Conservation (phyloP, 2,888 invertebrate species). For the Drosophila villosipedis region DNA sequence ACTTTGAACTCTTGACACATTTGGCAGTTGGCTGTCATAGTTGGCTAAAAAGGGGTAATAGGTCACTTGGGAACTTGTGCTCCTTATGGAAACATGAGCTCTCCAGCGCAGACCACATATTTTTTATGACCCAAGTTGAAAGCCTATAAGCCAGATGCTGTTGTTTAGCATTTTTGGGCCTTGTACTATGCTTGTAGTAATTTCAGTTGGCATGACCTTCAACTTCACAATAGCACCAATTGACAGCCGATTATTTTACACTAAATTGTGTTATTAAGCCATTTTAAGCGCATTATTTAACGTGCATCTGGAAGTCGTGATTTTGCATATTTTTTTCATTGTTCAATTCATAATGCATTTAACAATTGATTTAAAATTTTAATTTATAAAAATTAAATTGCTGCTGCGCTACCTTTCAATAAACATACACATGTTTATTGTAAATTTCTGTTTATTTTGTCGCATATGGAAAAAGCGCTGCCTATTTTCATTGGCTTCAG, state of each 20-base stretch:
- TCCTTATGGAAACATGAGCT: conserved; percentile 38
- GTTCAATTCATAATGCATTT: conserved; percentile 3
- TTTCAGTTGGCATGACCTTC: conserved; percentile 22
- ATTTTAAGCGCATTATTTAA: conserved; percentile 22
- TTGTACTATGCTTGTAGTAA: conserved; percentile 6
- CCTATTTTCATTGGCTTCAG: conserved; percentile 34
- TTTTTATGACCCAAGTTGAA: conserved; percentile 40
- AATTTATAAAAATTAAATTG: conserved; percentile 39
- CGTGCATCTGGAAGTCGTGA: conserved; percentile 5
- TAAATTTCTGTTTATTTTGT: conserved; percentile 28
- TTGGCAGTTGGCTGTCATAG: conserved; percentile 70
- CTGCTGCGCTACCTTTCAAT: conserved; percentile 1
- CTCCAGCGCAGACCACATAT: conserved; percentile 28
- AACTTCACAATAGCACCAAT: conserved; percentile 13
- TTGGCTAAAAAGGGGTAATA: conserved; percentile 57
- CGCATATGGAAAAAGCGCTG: conserved; percentile 16
- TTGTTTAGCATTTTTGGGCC: conserved; percentile 13
- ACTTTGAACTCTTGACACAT: conserved; percentile 78
- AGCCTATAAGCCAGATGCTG: conserved; percentile 15
- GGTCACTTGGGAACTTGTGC: conserved; percentile 65
- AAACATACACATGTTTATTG: not conserved
- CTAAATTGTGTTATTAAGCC: conserved; percentile 22
- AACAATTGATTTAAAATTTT: conserved; percentile 58
- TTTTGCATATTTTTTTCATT: not conserved
- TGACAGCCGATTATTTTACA: conserved; percentile 18